Percentiles rank a stretch among this genome's conserved stretches.
phyloP scores from a whole-genome alignment of 2,797 vertebrate genomes.

The Malurus splendens region DNA sequence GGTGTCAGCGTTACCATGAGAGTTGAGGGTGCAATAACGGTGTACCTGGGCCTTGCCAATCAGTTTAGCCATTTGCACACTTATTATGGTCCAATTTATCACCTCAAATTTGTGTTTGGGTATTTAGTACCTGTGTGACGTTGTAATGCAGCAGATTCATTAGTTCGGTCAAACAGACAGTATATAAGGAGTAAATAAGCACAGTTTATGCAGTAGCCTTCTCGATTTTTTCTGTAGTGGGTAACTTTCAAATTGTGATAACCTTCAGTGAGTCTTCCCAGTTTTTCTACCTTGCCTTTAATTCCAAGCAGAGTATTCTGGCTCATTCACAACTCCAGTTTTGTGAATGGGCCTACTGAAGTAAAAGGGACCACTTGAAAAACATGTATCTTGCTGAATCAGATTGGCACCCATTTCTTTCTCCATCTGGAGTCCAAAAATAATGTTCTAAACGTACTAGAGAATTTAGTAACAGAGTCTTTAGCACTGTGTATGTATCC shows the following conservation, averaged over 20 bases:
- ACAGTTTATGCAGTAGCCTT: not conserved
- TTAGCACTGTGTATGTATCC: not conserved
- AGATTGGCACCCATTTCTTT: not conserved
- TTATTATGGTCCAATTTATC: not conserved
- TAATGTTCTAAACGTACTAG: not conserved
- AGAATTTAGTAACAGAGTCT: not conserved
- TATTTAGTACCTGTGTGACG: not conserved
- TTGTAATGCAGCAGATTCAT: not conserved
- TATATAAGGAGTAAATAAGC: not conserved
- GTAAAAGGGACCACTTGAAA: not conserved
- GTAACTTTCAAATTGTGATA: not conserved
- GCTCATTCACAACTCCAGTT: not conserved
- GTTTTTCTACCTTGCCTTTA: not conserved
- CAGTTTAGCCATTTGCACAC: not conserved
- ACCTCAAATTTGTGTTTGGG: not conserved
- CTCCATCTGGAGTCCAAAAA: slow-evolving; percentile 32
- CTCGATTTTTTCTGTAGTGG: not conserved
- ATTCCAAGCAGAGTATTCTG: not conserved
- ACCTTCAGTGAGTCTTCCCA: not conserved
- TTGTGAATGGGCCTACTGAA: not conserved
- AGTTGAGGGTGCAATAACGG: not conserved
- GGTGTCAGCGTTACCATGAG: not conserved
- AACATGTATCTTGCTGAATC: not conserved
- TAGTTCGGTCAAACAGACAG: not conserved
- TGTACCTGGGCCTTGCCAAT: not conserved